phyloP scores from a whole-genome alignment of 2,888 invertebrate species.

The Temnothorax unifasciatus region DNA sequence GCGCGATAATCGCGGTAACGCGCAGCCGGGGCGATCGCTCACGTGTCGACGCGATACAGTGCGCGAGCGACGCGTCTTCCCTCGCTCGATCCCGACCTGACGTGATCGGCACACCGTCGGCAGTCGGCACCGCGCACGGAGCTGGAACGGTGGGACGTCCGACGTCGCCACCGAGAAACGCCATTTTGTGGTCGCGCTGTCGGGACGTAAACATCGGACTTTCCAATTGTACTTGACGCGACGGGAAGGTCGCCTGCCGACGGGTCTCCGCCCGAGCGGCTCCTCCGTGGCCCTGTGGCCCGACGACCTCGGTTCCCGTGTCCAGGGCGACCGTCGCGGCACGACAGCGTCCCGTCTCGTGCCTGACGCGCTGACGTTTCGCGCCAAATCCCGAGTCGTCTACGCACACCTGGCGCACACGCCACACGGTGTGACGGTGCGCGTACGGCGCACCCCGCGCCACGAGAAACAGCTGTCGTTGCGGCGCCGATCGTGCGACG shows the following conservation, averaged over 20 bases:
- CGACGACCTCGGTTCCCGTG: neutral
- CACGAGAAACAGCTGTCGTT: conserved; percentile 80
- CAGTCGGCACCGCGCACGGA: neutral
- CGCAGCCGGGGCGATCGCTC: neutral
- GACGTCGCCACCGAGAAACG: conserved; percentile 67
- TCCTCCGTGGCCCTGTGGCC: too few species aligned
- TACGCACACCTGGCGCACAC: conserved; percentile 79
- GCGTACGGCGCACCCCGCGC: conserved; percentile 30
- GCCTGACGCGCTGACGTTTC: conserved; percentile 68
- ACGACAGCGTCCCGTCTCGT: neutral
- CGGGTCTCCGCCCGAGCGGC: neutral
- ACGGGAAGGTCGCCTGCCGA: neutral
- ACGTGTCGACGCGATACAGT: neutral
- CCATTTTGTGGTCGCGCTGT: conserved; percentile 80
- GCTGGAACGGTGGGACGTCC: conserved; percentile 15
- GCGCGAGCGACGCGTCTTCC: too few species aligned
- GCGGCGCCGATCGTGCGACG: conserved; percentile 11
- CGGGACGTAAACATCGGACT: conserved; percentile 80
- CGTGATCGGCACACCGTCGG: too few species aligned
- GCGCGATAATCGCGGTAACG: neutral
- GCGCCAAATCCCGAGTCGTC: conserved; percentile 77
- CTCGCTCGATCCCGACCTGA: too few species aligned
- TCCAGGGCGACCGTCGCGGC: conserved; percentile 36
- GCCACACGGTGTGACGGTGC: too few species aligned
- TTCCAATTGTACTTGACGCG: conserved; percentile 76